phyloP scores from a whole-genome alignment of 92 coral and sea anemone species.

The Heliopora coerulea region DNA sequence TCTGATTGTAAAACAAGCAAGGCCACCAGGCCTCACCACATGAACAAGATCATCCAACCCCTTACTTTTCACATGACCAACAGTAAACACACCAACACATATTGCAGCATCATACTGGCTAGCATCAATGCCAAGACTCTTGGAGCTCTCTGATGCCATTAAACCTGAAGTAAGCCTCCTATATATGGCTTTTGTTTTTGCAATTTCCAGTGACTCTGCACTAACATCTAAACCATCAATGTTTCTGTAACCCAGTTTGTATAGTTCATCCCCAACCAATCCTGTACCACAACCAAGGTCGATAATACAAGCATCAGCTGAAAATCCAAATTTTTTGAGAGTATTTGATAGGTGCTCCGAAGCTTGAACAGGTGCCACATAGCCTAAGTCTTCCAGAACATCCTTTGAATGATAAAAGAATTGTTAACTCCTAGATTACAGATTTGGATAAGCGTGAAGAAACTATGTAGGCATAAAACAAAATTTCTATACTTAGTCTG shows the following conservation, averaged over 20 bases:
- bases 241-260: slow-evolving; percentile 60
- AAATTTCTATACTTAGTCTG: no score
- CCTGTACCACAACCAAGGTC: slow-evolving; percentile 97
- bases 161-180: background rate
- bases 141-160: slow-evolving; percentile 26
- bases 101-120: slow-evolving; percentile 77
- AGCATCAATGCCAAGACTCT: slow-evolving; percentile 46
- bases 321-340: slow-evolving; percentile 53
- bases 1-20: slow-evolving; percentile 83
- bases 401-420: background rate
- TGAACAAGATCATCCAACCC: slow-evolving; percentile 93
- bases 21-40: slow-evolving; percentile 81
- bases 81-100: slow-evolving; percentile 76
- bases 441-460: no score
- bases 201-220: slow-evolving; percentile 63
- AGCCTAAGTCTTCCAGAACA: slow-evolving; percentile 37
- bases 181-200: slow-evolving; percentile 69
- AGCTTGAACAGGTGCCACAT: slow-evolving; percentile 68
- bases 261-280: slow-evolving; percentile 67
- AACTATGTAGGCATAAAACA: no score
- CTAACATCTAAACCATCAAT: slow-evolving; percentile 84
- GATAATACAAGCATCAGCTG: slow-evolving; percentile 56
- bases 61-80: slow-evolving; percentile 79
- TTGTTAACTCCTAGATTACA: no score
- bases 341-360: slow-evolving; percentile 58